A percentile compares a stretch with the other conserved stretches of the same genome.
Evolutionary conservation across 2,113 vertebrate species (phyloP).

Genomic region (Macaca mulatta): DNA sequence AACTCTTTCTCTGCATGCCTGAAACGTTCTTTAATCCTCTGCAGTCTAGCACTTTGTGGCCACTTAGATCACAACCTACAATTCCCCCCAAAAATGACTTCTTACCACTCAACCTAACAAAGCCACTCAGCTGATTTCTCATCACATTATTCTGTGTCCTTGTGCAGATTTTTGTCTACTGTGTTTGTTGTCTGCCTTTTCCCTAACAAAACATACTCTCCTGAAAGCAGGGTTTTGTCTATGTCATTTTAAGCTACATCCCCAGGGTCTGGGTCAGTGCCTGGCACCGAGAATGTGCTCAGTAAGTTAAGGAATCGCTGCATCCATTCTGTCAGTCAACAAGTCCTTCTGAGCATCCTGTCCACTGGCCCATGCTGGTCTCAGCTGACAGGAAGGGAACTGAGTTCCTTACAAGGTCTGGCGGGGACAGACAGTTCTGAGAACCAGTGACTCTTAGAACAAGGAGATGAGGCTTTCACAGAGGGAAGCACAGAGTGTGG

Average conservation of each 20-base stretch:
- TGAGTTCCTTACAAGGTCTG: neutral
- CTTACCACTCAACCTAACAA: neutral
- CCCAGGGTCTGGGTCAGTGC: neutral
- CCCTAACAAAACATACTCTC: neutral
- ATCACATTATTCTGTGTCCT: neutral
- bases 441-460: neutral
- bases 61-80: neutral
- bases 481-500: neutral
- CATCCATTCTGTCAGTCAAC: neutral
- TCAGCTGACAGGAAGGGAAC: accelerated
- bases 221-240: neutral
- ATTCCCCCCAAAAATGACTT: neutral
- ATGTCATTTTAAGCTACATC: neutral
- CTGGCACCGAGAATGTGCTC: neutral
- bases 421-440: neutral
- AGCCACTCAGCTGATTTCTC: neutral
- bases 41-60: neutral
- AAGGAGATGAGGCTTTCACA: neutral
- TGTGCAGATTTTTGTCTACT: neutral
- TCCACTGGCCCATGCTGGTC: neutral
- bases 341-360: neutral
- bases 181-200: neutral
- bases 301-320: neutral
- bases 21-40: neutral
- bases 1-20: neutral